Base-by-base conservation (phyloP, 2,888 invertebrate genomes). In the Scrobipalpa costella region DNA sequence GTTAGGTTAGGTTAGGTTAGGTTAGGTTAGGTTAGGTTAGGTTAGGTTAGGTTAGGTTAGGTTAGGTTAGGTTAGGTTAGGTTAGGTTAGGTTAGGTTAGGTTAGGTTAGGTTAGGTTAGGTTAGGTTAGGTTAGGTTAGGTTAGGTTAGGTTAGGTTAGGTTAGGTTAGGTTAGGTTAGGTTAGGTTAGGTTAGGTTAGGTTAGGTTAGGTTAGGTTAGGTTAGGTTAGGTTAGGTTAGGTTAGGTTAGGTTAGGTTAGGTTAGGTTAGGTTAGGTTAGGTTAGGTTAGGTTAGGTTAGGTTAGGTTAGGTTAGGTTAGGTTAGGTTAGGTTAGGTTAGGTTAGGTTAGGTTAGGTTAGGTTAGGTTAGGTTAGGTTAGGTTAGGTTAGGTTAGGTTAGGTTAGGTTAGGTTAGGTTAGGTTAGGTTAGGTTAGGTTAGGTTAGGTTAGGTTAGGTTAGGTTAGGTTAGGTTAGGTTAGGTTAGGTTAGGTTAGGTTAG, bases 221-320 rank as follows among this genome's bases (percentile, higher is more conserved):
- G 65, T 65, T 65, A 65, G 65, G 65, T 65, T 65, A 65, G 66
- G 63, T 63, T 66, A 66, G 66, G 66, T 66, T 66, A 66, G 66
- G 63, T 66, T 63, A 63, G 65, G 64, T 65, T 63, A 65, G 65
- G 65, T 65, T 65, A 63, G 63, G 66, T 66, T 63, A 66, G 66
- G 66, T 66, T 66, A 66, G 66, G 63, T 66, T 63, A 62, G 63
- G 66, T 63, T 62, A 66, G 66, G 66, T 66, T 62, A 62, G 66
- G n/a, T n/a, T n/a, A n/a, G n/a, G 67, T 68, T 68, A 65, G 66
- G 62, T 62, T 62, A 64, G 64, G 64, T 62, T 62, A 64, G 64
- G 64, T 62, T 64, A 64, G 64, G 64, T 64, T 64, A 64, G 64
- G 64, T 64, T 64, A 62, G 64, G 64, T 64, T 64, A 64, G 64